Conservation (phyloP, 1,140 invertebrate genomes). For the Sycobia sp. region DNA sequence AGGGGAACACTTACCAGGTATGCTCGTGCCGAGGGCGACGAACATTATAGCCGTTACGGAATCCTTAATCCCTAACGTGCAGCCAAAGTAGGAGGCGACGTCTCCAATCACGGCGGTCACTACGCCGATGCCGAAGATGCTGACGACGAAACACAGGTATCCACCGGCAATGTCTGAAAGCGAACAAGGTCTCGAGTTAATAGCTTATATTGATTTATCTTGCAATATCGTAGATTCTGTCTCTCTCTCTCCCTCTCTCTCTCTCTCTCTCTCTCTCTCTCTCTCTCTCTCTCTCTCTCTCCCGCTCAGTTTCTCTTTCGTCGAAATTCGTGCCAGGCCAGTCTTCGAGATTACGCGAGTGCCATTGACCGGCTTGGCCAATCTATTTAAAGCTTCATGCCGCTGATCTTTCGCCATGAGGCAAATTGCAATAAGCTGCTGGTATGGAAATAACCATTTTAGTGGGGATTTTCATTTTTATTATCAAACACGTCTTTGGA, state of each 20-base stretch:
- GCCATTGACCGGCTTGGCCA: neutral
- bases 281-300: too few species aligned
- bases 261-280: too few species aligned
- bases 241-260: neutral
- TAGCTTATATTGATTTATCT: too few species aligned
- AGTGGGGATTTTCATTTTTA: too few species aligned
- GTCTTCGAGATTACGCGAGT: conserved; percentile 17
- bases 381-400: too few species aligned
- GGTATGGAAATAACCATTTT: too few species aligned
- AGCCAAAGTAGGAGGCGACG: conserved; percentile 94
- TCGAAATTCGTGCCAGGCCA: conserved; percentile 11
- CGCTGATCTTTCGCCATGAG: too few species aligned
- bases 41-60: conserved; percentile 96
- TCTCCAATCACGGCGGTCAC: conserved; percentile 96
- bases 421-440: too few species aligned
- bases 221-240: neutral
- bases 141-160: conserved; percentile 91
- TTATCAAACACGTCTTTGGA: too few species aligned
- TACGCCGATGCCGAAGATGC: conserved; percentile 91
- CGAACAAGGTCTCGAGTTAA: neutral
- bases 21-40: conserved; percentile 93
- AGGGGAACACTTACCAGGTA: conserved; percentile 79
- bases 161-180: conserved; percentile 79
- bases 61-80: conserved; percentile 95
- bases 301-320: too few species aligned